Conservation (phyloP, 2,797 vertebrate species). For the Hemitrygon akajei region DNA sequence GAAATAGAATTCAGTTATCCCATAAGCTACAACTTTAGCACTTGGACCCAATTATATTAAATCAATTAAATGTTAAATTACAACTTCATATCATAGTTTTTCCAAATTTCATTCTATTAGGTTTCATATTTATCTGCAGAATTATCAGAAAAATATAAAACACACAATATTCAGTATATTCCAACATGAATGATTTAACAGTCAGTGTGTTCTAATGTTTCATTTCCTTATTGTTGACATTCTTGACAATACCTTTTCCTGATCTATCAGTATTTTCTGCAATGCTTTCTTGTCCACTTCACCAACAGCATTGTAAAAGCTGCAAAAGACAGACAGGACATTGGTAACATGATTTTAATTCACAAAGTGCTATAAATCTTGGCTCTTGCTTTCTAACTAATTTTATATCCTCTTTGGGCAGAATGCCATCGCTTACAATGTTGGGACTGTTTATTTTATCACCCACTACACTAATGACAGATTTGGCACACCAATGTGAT, state of each 20-base stretch:
- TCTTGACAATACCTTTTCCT: conserved; percentile 63
- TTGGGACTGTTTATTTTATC: conserved; percentile 3
- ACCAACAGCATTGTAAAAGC: conserved; percentile 73
- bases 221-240: neutral
- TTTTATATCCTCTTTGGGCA: neutral
- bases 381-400: neutral
- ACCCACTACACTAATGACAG: neutral
- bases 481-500: neutral
- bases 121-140: neutral
- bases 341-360: conserved; percentile 9
- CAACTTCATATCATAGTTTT: neutral
- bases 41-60: neutral
- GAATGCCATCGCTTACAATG: neutral
- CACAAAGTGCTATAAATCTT: neutral
- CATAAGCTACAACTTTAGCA: neutral
- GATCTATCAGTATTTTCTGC: conserved; percentile 64
- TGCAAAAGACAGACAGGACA: conserved; percentile 47
- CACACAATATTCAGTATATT: neutral
- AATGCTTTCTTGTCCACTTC: conserved; percentile 65
- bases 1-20: neutral
- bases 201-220: neutral
- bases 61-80: neutral
- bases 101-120: neutral
- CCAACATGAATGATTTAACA: neutral
- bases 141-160: neutral